A percentile compares a stretch with the other conserved stretches of the same genome.
These are phyloP conservation scores for Cremastinae sp. DNA, from an alignment of 2,888 invertebrate genomes.

Conservation along the genomic window DNA sequence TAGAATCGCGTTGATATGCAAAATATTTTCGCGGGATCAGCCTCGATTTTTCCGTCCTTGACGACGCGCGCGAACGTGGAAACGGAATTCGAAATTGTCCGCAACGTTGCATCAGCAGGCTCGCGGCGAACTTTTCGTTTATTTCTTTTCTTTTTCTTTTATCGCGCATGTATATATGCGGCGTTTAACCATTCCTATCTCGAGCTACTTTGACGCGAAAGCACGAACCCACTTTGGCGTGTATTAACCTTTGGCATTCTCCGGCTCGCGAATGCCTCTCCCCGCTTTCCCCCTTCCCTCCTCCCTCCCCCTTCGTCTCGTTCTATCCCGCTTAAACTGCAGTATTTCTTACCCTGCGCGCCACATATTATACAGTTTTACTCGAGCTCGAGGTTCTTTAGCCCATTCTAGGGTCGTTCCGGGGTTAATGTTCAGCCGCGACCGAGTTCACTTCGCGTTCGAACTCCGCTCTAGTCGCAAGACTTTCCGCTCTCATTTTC, in stretches of 20 bases:
- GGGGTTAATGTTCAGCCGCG: not conserved
- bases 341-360: not conserved
- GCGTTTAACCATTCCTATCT: slow-evolving; percentile 6
- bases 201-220: slow-evolving; percentile 39
- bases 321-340: too few species aligned
- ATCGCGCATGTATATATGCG: slow-evolving; percentile 6
- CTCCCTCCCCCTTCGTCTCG: too few species aligned
- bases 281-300: slow-evolving; percentile 2
- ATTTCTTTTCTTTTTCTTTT: slow-evolving; percentile 13
- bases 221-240: slow-evolving; percentile 68
- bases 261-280: slow-evolving; percentile 37
- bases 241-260: slow-evolving; percentile 64
- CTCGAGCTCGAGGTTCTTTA: slow-evolving; percentile 33
- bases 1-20: slow-evolving; percentile 28
- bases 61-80: too few species aligned
- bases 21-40: not conserved
- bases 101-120: slow-evolving; percentile 4
- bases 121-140: slow-evolving; percentile 14
- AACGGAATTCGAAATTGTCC: too few species aligned
- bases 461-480: too few species aligned
- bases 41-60: not conserved
- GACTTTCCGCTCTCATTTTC: too few species aligned
- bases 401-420: slow-evolving; percentile 11
- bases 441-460: slow-evolving; percentile 9
- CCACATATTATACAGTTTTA: slow-evolving; percentile 36